A percentile compares a stretch with the other conserved stretches of the same genome.
Evolutionary conservation across 2,113 vertebrate species (phyloP).

Genomic region (Neolamprologus cancellatus): DNA sequence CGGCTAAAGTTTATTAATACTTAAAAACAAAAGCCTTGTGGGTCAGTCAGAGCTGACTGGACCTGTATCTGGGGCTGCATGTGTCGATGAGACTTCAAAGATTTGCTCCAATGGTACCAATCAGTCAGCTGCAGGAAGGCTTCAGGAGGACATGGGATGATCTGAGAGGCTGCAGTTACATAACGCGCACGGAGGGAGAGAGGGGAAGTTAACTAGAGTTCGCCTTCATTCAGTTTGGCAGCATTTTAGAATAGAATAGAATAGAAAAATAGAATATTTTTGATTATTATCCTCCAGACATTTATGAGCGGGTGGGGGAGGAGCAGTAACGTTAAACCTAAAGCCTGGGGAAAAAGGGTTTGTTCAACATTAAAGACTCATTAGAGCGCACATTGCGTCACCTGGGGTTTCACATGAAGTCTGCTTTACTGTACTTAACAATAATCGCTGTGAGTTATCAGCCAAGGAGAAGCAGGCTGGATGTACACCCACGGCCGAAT

Average conservation of each 20-base stretch:
- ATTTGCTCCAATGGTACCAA: not conserved
- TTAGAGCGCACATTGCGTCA: not conserved
- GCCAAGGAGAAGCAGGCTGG: not conserved
- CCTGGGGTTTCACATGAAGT: not conserved
- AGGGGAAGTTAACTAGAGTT: not conserved
- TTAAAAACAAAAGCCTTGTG: not conserved
- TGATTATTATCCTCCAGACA: not conserved
- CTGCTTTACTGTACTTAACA: not conserved
- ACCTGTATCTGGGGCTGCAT: not conserved
- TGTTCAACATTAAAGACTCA: not conserved
- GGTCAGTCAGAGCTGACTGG: not conserved
- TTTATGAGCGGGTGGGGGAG: not conserved
- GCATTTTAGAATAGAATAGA: not conserved
- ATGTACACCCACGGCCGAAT: not conserved
- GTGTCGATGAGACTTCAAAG: not conserved
- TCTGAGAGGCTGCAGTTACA: slow-evolving; percentile 45
- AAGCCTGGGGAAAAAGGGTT: not conserved
- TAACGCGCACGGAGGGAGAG: not conserved
- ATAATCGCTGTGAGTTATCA: not conserved
- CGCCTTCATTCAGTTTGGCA: not conserved
- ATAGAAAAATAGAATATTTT: not conserved
- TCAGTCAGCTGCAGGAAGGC: slow-evolving; percentile 5
- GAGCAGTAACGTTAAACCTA: not conserved
- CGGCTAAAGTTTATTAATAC: not conserved
- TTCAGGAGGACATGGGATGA: slow-evolving; percentile 15